Conservation (phyloP, 30 jellyfish, hydroid and myxozoan species). For the Pseudorhiza aurosa region DNA sequence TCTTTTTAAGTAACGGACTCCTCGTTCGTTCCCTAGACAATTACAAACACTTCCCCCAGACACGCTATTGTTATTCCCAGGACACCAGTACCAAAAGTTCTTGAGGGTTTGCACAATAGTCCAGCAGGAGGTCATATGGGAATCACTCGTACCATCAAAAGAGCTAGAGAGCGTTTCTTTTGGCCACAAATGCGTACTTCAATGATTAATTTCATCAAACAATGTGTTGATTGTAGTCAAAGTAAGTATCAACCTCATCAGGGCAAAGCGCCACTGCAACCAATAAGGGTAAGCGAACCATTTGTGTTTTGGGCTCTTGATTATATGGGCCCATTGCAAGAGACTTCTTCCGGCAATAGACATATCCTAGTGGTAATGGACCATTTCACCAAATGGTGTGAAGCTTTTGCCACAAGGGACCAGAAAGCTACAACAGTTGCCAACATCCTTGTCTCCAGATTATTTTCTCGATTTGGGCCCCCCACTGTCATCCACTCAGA, state of each 20-base stretch:
- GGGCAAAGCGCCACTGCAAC: slow-evolving; percentile 34
- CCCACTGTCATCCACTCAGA: too few relatives aligned
- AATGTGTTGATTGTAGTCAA: slow-evolving; percentile 54
- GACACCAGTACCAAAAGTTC: slow-evolving; percentile 33
- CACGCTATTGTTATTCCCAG: slow-evolving; percentile 34
- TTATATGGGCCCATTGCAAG: too few relatives aligned
- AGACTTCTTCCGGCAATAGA: too few relatives aligned
- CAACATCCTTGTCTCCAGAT: too few relatives aligned
- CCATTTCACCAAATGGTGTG: too few relatives aligned
- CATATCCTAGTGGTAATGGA: too few relatives aligned
- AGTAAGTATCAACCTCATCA: slow-evolving; percentile 21
- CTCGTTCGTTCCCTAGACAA: slow-evolving; percentile 22
- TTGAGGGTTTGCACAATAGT: slow-evolving; percentile 37
- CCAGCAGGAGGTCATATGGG: slow-evolving; percentile 67
- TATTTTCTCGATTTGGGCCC: too few relatives aligned
- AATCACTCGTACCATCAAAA: slow-evolving; percentile 35
- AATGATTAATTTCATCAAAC: slow-evolving; percentile 2
- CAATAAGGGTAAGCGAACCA: too few relatives aligned
- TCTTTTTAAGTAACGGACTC: slow-evolving; percentile 6
- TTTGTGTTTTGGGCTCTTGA: too few relatives aligned
- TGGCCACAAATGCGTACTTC: slow-evolving; percentile 59
- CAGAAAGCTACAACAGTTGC: too few relatives aligned
- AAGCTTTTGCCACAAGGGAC: too few relatives aligned
- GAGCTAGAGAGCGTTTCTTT: slow-evolving; percentile 56
- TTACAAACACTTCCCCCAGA: slow-evolving; percentile 5